Base-by-base conservation (phyloP, 1,140 invertebrate species). In the Drosophila albomicans region DNA sequence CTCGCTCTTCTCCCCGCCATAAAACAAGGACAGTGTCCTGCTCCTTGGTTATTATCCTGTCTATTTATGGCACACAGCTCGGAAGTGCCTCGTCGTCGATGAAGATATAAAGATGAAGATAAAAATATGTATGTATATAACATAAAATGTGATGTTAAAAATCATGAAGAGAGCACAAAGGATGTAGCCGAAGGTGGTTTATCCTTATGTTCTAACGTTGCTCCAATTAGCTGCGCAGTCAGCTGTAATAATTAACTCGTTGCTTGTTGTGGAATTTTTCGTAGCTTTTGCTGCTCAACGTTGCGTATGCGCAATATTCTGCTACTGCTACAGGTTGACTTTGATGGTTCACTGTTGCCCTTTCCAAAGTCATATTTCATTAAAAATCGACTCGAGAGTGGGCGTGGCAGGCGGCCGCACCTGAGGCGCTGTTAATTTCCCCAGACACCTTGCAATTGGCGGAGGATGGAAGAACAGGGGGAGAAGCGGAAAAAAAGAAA, bases 371-470 rank as follows among this genome's bases (percentile, higher is more conserved):
- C 84, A 86, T 86, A 88, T 86, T 87, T 87, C 76, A 77, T 82
- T 80, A 88, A 79, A 87, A 81, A 86, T 86, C 75, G 78, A 30
- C 15, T 13, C 35, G 32, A 16, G 16, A 16, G 6, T 25, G n/a
- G n/a, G 2, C 1, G 13, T 8, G 13, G n/a, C 5, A 11, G 6
- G n/a, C 41, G 2, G 38, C 30, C 48, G 46, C 75, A 88, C 84
- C 84, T 88, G 78, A 75, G 85, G 85, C 84, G 52, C 79, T 81
- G 80, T 78, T 88, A 88, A 88, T 88, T 88, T 88, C 84, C 84
- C 84, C 78, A 78, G 84, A 89, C 85, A 84, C 81, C 81, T 78
- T 82, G 79, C 84, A 74, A 61, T 45, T 15, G 49, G 54, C 43
- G 32, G 57, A 25, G 10, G 35, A 32, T 57, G 20, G 20, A 25